A percentile compares a stretch with the other conserved stretches of the same genome.
These are phyloP conservation scores for Bombus pyrosoma DNA, from an alignment of 1,140 invertebrate species.

Conservation along the genomic window DNA sequence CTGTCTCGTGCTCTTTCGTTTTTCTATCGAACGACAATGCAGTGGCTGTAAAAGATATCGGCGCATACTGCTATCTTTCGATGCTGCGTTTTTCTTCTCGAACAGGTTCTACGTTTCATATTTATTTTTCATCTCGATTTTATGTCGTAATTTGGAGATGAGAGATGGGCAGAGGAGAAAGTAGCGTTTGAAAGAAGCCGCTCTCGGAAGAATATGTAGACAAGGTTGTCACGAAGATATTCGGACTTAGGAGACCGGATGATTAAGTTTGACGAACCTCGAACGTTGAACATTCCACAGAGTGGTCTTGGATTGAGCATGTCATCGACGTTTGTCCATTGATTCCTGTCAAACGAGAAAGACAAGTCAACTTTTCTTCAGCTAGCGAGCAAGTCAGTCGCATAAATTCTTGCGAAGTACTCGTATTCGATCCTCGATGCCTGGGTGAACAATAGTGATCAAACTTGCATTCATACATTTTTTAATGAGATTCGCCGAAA, in stretches of 20 bases:
- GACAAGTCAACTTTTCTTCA: constrained; percentile 48
- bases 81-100: no score
- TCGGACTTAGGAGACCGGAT: background rate
- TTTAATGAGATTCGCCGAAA: background rate
- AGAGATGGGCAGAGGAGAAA: no score
- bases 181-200: background rate
- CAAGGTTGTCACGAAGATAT: constrained; percentile 15
- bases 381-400: constrained; percentile 31
- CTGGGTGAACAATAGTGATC: constrained; percentile 19
- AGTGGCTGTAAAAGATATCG: no score
- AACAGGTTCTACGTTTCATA: no score
- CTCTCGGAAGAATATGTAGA: background rate
- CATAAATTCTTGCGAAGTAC: constrained; percentile 42
- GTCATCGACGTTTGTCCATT: constrained; percentile 50
- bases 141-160: no score
- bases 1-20: background rate
- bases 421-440: background rate
- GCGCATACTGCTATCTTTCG: no score
- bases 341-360: constrained; percentile 44
- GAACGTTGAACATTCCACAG: constrained; percentile 30
- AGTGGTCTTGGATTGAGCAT: constrained; percentile 22
- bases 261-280: constrained; percentile 43
- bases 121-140: no score
- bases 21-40: no score
- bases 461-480: constrained; percentile 30